Evolutionary conservation across 2,888 invertebrate genomes (phyloP).

Genomic region (Calephelis perditalis): DNA sequence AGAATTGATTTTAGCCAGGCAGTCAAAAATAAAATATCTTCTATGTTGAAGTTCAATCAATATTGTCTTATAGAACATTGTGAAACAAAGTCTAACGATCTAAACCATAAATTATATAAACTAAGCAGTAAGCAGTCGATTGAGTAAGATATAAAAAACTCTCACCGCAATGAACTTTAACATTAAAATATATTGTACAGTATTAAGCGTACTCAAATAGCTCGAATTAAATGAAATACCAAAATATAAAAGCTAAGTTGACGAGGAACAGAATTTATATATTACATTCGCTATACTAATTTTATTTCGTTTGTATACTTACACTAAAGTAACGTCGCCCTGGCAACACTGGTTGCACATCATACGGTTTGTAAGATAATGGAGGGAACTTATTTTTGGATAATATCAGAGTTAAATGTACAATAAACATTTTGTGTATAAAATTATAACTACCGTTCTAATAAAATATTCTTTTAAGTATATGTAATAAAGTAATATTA

Average conservation of each 20-base stretch:
- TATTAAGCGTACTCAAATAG: slow-evolving; percentile 73
- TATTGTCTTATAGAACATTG: slow-evolving; percentile 9
- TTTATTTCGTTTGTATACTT: slow-evolving; percentile 21
- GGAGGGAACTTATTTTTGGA: too few species aligned
- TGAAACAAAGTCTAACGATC: slow-evolving; percentile 15
- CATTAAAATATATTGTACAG: slow-evolving; percentile 59
- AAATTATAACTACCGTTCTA: slow-evolving; percentile 1
- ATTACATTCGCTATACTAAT: slow-evolving; percentile 26
- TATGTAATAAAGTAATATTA: too few species aligned
- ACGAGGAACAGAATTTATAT: slow-evolving; percentile 58
- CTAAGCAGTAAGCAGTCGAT: slow-evolving; percentile 78
- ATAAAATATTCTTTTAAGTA: too few species aligned
- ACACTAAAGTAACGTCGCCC: slow-evolving; percentile 15
- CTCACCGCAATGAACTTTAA: slow-evolving; percentile 46
- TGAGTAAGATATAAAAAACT: slow-evolving; percentile 60
- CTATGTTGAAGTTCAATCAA: slow-evolving; percentile 14
- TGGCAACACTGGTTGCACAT: background rate
- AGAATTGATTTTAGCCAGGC: slow-evolving; percentile 13
- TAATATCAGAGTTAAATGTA: slow-evolving; percentile 8
- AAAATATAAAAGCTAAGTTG: slow-evolving; percentile 46
- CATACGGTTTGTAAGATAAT: too few species aligned
- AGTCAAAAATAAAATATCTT: slow-evolving; percentile 19
- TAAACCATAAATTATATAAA: slow-evolving; percentile 50
- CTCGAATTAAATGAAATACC: slow-evolving; percentile 53
- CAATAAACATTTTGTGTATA: slow-evolving; percentile 10